Evolutionary conservation across 2,797 vertebrate species (phyloP).

Genomic region (Rallus crepitans): DNA sequence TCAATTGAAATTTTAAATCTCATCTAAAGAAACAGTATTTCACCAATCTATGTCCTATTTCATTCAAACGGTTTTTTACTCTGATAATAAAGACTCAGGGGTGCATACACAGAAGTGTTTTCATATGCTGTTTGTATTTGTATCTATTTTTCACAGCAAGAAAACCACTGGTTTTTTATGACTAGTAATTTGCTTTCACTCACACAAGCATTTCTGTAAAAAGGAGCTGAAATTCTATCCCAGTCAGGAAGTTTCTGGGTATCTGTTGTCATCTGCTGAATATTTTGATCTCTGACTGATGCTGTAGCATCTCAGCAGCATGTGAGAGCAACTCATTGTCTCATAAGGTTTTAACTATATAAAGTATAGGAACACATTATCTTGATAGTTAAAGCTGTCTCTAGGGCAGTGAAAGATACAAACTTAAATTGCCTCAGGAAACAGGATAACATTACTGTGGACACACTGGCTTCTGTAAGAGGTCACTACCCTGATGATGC

Average conservation of each 20-base stretch:
- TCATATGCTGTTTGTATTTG: not conserved
- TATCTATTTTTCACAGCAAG: conserved; percentile 21
- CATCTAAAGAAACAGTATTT: not conserved
- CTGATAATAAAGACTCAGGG: not conserved
- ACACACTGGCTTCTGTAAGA: not conserved
- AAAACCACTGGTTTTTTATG: not conserved
- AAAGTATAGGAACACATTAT: not conserved
- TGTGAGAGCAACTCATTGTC: not conserved
- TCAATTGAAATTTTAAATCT: conserved; percentile 41
- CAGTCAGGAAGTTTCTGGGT: not conserved
- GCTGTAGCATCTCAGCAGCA: not conserved
- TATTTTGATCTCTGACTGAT: conserved; percentile 18
- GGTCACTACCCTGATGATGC: not conserved
- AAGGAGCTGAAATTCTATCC: conserved; percentile 17
- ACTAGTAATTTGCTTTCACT: conserved; percentile 32
- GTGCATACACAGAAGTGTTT: not conserved
- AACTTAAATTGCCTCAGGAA: not conserved
- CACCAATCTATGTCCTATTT: not conserved
- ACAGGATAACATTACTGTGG: not conserved
- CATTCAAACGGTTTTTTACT: not conserved
- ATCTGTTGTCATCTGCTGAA: not conserved
- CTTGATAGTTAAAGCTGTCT: conserved; percentile 12
- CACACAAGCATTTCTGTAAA: conserved; percentile 11
- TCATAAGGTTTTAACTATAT: not conserved
- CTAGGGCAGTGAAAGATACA: not conserved